phyloP scores from a whole-genome alignment of 2,888 invertebrate genomes.

The Oegoconia quadripuncta region DNA sequence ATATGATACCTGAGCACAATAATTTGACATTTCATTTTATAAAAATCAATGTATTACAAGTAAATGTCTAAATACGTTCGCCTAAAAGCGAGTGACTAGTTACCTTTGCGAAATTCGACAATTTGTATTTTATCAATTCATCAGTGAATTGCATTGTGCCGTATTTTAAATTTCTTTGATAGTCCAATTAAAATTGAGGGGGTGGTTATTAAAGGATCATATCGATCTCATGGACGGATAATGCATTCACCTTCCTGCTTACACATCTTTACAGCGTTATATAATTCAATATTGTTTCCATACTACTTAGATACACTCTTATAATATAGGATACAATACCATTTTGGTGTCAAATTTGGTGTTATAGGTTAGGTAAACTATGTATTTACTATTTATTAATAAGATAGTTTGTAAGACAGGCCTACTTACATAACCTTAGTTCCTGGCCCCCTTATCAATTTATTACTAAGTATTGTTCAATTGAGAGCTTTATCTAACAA shows the following conservation, averaged over 20 bases:
- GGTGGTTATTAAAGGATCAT: conserved; percentile 1
- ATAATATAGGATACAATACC: neutral
- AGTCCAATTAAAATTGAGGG: neutral
- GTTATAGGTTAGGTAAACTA: conserved; percentile 5
- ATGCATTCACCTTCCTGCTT: conserved; percentile 35
- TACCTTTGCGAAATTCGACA: too few relatives aligned
- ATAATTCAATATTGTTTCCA: neutral
- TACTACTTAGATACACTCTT: neutral
- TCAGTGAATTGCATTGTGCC: too few relatives aligned
- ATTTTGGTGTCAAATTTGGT: neutral
- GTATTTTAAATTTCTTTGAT: neutral
- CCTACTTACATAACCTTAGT: too few relatives aligned
- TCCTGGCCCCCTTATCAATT: too few relatives aligned
- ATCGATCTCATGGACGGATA: conserved; percentile 63
- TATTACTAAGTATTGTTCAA: neutral
- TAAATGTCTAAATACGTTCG: neutral
- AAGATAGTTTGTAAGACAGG: too few relatives aligned
- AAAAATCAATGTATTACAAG: neutral
- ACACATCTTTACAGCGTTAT: conserved; percentile 10
- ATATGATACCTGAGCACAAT: conserved; percentile 30
- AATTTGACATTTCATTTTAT: conserved; percentile 4
- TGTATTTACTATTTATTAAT: too few relatives aligned
- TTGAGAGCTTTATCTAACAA: neutral
- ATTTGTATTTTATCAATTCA: too few relatives aligned
- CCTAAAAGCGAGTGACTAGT: neutral